Evolutionary conservation across 2,888 invertebrate species (phyloP), one percentile per base, ranked within the genome.

Genomic region (Teinopalpus imperialis): DNA sequence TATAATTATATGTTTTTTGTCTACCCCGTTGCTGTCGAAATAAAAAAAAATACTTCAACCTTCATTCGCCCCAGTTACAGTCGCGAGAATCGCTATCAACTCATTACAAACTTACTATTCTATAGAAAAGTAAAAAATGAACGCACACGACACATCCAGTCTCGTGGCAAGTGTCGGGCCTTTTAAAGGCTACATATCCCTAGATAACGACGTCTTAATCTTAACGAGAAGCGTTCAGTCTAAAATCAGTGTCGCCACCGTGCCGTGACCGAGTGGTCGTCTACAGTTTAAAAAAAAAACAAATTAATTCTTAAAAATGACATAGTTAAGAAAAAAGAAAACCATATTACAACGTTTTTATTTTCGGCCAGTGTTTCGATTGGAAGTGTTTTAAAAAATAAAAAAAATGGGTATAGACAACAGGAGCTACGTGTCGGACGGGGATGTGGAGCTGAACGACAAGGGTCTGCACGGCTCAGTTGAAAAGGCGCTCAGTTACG

Each of bases 401-500:
- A 34, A 16, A 26, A 41, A 32, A 24, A 40, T 27, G 41, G 26
- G 40, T 23, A 12, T 44, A 40, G 27, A 47, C 6, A 48, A 49
- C 39, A 35, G 16, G 3, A 36, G 43, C 32, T 50, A 45, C 39
- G 48, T 31, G 50, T 43, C 36, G 18, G 48, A 40, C 2, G 52
- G 31, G 21, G 48, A 48, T 14, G 10, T 59, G 1, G 60, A 60
- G 39, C 51, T 60, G 55, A 49, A 30, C 13, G 47, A 36, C 1
- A 44, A 29, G 16, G 30, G 29, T 18, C 34, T 9, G 27, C 20
- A n/a, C 46, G 49, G 21, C 35, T 39, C 24, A 23, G 36, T 32
- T 12, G 51, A 43, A 21, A 49, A 49, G 48, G 44, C 50, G 27
- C 51, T 53, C 16, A 43, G 50, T 14, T 71, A 71, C 12, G 71